These are phyloP conservation scores for Pemphredon lugubris DNA, from an alignment of 2,888 invertebrate genomes.

Conservation along the genomic window DNA sequence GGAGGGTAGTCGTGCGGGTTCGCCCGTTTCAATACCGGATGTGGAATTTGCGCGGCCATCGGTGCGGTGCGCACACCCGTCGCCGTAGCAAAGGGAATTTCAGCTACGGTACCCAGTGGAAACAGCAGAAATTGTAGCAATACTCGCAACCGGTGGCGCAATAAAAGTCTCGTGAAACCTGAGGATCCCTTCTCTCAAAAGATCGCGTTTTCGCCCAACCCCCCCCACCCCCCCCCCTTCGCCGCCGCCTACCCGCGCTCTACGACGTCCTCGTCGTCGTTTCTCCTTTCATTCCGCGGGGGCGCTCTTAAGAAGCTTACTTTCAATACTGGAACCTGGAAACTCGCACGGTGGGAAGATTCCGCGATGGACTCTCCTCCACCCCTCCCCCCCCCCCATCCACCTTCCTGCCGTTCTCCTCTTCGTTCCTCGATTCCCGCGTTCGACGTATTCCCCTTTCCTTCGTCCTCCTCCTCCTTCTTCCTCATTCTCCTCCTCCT, in stretches of 20 bases:
- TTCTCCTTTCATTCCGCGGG: conserved; percentile 1
- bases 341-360: conserved; percentile 66
- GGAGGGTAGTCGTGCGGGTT: too few relatives aligned
- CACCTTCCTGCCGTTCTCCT: too few relatives aligned
- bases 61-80: background rate
- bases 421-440: too few relatives aligned
- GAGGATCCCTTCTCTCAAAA: conserved; percentile 22
- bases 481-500: conserved; percentile 31
- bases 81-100: conserved; percentile 24
- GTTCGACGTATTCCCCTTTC: conserved; percentile 1
- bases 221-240: too few relatives aligned
- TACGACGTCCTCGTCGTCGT: conserved; percentile 7
- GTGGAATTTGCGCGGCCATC: conserved; percentile 32
- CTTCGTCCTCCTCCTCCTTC: conserved; percentile 7
- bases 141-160: conserved; percentile 15
- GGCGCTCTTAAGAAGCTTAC: conserved; percentile 51
- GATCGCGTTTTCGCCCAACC: conserved; percentile 6
- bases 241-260: too few relatives aligned
- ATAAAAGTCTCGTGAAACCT: conserved; percentile 53
- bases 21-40: conserved; percentile 9
- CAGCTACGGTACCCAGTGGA: conserved; percentile 11
- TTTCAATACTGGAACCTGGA: conserved; percentile 65
- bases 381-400: background rate
- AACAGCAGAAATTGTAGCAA: conserved; percentile 2
- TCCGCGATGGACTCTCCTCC: conserved; percentile 37